phyloP scores from a whole-genome alignment of 2,113 vertebrate genomes.

The Cathartes aura region DNA sequence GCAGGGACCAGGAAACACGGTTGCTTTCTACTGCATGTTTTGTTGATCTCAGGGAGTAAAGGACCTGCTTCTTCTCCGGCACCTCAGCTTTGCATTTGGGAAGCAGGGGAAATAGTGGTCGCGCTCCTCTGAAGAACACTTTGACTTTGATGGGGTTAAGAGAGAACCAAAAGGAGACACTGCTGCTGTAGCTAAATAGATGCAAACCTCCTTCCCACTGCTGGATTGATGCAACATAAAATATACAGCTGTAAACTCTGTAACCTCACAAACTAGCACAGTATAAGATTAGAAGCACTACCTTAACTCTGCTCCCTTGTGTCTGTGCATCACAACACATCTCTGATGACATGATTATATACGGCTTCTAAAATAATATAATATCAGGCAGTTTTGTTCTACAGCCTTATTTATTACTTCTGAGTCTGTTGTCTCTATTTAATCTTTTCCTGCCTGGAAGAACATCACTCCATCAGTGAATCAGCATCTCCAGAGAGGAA shows the following conservation, averaged over 20 bases:
- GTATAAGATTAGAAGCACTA: background rate
- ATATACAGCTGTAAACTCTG: background rate
- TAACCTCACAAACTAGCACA: background rate
- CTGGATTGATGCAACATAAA: background rate
- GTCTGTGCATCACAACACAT: background rate
- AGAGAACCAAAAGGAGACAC: background rate
- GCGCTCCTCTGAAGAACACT: background rate
- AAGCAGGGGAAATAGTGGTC: background rate
- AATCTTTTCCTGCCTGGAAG: conserved; percentile 65
- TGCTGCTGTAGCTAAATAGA: background rate
- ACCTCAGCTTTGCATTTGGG: background rate
- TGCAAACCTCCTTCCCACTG: background rate
- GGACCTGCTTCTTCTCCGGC: background rate
- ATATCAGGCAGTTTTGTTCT: conserved; percentile 62
- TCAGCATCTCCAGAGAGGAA: conserved; percentile 66
- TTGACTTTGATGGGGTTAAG: background rate
- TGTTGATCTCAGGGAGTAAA: background rate
- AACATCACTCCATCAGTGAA: conserved; percentile 72
- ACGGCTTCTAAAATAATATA: conserved; percentile 40
- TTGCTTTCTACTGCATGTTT: background rate
- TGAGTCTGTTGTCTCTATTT: conserved; percentile 72
- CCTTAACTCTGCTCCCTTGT: background rate
- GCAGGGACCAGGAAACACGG: background rate
- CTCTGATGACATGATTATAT: conserved; percentile 45
- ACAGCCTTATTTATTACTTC: conserved; percentile 69